Evolutionary conservation across 2,888 invertebrate species (phyloP), one percentile per base, ranked within the genome.

Genomic region (Caenorhabditis auriculariae): DNA sequence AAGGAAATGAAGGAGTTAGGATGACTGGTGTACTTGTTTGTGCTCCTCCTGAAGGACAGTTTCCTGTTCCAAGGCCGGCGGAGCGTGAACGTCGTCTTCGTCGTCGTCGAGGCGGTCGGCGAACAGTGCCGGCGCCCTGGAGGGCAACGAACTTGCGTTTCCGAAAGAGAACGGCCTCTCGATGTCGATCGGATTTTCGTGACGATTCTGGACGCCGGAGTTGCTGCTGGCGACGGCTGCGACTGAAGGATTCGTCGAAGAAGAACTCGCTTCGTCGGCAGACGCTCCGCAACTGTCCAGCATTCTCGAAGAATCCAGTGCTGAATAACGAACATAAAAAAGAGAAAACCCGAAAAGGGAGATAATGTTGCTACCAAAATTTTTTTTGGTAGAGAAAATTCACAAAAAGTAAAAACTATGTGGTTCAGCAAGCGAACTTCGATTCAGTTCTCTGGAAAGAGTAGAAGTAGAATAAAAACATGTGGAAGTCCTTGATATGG

Each of bases 31-130:
- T 49, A 61, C 65, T 48, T 73, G 73, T 28, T 74, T 70, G 47
- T 80, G 80, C 46, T 80, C 79, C 27, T 69, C 89, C 82, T 93
- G 93, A 79, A 95, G 87, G 45, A 95, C 87, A 17, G 94, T 94
- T 85, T 96, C 95, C 84, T 93, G 93, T 52, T 92, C 91, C 77
- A 96, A 85, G 82, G 93, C 93, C 15, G 93, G 94, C 6, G 75
- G 56, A 15, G 56, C 62, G 1, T 53, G 51, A 21, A 48, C 60
- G 12, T 68, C 76, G 4, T 69, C 59, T 12, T 54, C 44, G 23
- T 51, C 66, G n/a, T 52, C 62, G 24, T 52, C 58, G 12, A 52
- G 27, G 37, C 15, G 27, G 41, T 21, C 17, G 24, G 46, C 46
- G 19, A 26, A 37, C 4, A 49, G 38, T n/a, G 39, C 49, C 15